Percentiles rank a stretch among this genome's conserved stretches.
phyloP scores from a whole-genome alignment of 2,113 vertebrate species.

The Hemiscyllium ocellatum region DNA sequence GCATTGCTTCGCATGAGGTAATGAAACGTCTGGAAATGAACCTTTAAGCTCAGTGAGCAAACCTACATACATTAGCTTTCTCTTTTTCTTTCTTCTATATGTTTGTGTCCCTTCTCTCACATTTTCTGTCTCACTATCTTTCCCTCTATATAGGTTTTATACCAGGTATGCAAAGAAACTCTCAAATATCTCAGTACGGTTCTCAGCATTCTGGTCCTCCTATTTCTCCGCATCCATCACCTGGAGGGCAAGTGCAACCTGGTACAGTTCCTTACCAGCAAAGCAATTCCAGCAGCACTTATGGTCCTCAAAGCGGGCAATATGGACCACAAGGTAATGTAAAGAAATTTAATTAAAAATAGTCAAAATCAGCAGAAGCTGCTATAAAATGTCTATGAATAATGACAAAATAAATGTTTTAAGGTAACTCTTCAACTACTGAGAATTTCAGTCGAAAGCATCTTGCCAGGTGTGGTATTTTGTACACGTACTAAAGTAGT shows the following conservation, averaged over 20 bases:
- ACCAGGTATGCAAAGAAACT: conserved; percentile 78
- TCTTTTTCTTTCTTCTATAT: neutral
- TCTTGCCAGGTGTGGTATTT: neutral
- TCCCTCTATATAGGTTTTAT: conserved; percentile 70
- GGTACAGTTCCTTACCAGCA: conserved; percentile 79
- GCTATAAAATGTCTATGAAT: neutral
- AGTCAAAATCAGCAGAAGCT: neutral
- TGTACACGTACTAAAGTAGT: neutral
- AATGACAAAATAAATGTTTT: no score
- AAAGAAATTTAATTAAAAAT: conserved; percentile 26
- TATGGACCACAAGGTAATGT: conserved; percentile 85
- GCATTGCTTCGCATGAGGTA: no score
- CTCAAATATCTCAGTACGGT: conserved; percentile 76
- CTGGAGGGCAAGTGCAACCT: conserved; percentile 77
- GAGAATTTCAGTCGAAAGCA: neutral
- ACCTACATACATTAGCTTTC: no score
- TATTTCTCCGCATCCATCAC: conserved; percentile 82
- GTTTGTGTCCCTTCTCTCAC: conserved; percentile 34
- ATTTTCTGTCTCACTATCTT: neutral
- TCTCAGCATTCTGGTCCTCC: conserved; percentile 78
- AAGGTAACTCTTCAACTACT: neutral
- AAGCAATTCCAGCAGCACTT: conserved; percentile 71
- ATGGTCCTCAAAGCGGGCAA: conserved; percentile 80
- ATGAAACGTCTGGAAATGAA: no score
- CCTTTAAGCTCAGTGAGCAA: no score